Evolutionary conservation across 2,113 vertebrate genomes (phyloP), one percentile per base, ranked within the genome.

Genomic region (Triplophysa tibetana): DNA sequence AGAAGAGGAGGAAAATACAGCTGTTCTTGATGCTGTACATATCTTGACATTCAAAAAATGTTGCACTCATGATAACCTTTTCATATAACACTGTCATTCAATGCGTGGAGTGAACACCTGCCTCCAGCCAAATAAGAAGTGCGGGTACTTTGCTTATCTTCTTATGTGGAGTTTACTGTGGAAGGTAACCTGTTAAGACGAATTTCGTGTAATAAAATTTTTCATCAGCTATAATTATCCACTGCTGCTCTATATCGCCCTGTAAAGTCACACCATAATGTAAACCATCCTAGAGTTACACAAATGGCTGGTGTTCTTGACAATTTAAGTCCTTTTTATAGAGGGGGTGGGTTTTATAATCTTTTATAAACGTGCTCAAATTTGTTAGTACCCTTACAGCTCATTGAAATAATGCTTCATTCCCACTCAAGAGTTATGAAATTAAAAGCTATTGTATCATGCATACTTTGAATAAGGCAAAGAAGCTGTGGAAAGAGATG

Each of bases 201-300:
- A 4, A 33, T 33, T 33, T 1, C 21, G 19, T 23, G 41, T 73
- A 54, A 61, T 60, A 73, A 54, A 60, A 60, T n/a, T 73, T 60
- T 60, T 60, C 54, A 60, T 17, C 70, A 73, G 8, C 33, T 23
- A 43, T 73, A 60, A 60, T 73, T 60, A 73, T 61, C 54, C 54
- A 23, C n/a, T 24, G 54, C 54, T 60, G 29, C 54, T 19, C 29
- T 73, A 60, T 73, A 73, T 60, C 33, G 54, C 54, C 70, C 70
- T 43, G 33, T 73, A 43, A 73, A 2, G 19, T 58, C 19, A 58
- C 19, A 58, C 21, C 19, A 58, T 58, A 58, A 58, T 60, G 54
- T 58, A 72, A 72, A 56, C 21, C 52, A 56, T 58, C 50, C 17
- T 21, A 56, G 17, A 38, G 17, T n/a, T 58, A 17, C 50, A 56